Conservation (phyloP, 2,113 vertebrate species). For the Phocoena sinus region DNA sequence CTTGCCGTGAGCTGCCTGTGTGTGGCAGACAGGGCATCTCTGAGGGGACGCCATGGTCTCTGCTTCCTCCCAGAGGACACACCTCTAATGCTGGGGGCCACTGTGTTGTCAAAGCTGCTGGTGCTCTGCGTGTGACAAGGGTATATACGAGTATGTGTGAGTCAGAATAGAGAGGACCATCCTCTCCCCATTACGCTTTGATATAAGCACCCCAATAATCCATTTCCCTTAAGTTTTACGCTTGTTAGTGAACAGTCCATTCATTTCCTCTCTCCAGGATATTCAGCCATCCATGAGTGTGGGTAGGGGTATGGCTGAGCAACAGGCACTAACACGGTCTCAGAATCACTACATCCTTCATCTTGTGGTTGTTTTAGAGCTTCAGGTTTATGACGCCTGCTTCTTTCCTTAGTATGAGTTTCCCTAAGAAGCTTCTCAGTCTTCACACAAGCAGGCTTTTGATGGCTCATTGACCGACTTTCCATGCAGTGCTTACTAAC, state of each 20-base stretch:
- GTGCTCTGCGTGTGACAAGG: not conserved
- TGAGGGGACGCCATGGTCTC: rapidly evolving
- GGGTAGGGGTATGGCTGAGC: not conserved
- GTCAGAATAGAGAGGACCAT: not conserved
- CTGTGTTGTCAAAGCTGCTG: not conserved
- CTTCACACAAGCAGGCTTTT: not conserved
- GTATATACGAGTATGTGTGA: not conserved
- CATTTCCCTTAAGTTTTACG: not conserved
- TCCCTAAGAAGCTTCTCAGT: not conserved
- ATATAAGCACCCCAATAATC: not conserved
- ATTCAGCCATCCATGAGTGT: not conserved
- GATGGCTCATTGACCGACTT: not conserved
- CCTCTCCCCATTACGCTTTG: not conserved
- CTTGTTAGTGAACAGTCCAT: not conserved
- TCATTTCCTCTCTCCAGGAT: not conserved
- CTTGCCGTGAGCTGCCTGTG: not conserved
- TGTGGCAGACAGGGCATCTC: not conserved
- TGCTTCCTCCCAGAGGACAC: not conserved
- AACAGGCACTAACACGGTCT: not conserved
- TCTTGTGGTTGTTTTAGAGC: not conserved
- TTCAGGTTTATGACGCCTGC: not conserved
- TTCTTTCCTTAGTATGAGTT: not conserved
- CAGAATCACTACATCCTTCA: not conserved
- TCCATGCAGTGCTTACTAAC: not conserved
- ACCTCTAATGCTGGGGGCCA: not conserved